Conservation (phyloP, 2,888 invertebrate species). For the Anoncus sp. region DNA sequence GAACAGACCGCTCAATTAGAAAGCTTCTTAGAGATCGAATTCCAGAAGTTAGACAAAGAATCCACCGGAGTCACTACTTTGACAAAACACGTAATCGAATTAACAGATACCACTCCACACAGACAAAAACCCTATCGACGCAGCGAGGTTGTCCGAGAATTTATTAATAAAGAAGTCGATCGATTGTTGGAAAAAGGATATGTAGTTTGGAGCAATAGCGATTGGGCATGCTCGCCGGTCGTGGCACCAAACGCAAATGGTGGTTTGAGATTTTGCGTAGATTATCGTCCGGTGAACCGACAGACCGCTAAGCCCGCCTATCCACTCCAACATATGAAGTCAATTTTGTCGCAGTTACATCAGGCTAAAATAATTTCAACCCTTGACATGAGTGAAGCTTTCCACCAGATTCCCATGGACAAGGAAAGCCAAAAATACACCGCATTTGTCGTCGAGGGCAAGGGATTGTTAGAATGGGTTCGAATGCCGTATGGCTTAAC, state of each 20-base stretch:
- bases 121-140: constrained; percentile 39
- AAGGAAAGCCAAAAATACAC: too few relatives aligned
- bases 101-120: constrained; percentile 19
- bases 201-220: too few relatives aligned
- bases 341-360: not conserved
- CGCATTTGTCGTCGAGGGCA: constrained; percentile 55
- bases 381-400: too few relatives aligned
- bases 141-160: too few relatives aligned
- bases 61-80: constrained; percentile 39
- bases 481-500: too few relatives aligned
- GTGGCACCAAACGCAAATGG: not conserved
- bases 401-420: too few relatives aligned
- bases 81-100: constrained; percentile 30
- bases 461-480: constrained; percentile 54
- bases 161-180: too few relatives aligned
- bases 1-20: constrained; percentile 14
- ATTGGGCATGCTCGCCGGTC: not conserved
- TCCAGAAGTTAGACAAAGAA: not conserved
- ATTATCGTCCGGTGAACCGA: too few relatives aligned
- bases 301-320: not conserved
- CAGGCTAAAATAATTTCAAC: not conserved
- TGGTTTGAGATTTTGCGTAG: not conserved
- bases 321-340: not conserved
- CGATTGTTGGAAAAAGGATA: too few relatives aligned
- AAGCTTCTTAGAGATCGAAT: constrained; percentile 27